Percentiles rank a stretch among this genome's conserved stretches.
Evolutionary conservation across 2,113 vertebrate genomes (phyloP).

Genomic region (Stercorarius parasiticus): DNA sequence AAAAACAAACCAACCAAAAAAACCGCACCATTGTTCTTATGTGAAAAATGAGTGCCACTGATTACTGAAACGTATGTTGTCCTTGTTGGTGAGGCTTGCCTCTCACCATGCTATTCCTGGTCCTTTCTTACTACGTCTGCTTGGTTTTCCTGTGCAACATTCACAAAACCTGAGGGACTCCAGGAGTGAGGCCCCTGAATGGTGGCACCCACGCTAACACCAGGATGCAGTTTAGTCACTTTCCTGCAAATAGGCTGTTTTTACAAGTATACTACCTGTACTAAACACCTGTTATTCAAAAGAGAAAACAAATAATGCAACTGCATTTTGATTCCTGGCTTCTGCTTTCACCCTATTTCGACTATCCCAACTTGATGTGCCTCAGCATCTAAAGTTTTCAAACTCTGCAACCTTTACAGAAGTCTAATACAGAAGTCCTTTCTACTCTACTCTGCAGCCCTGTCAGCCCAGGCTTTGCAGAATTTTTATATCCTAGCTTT

Average conservation of each 20-base stretch:
- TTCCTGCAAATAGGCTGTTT: neutral
- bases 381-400: neutral
- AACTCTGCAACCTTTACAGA: neutral
- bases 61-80: neutral
- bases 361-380: neutral
- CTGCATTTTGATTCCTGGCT: neutral
- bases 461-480: neutral
- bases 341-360: neutral
- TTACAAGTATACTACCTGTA: neutral
- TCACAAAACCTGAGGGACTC: neutral
- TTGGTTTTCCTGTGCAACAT: neutral
- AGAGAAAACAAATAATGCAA: neutral
- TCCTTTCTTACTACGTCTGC: neutral
- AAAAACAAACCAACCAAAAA: rapidly evolving
- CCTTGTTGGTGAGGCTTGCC: neutral
- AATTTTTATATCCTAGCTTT: neutral
- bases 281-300: neutral
- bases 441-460: neutral
- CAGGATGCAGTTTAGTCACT: neutral
- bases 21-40: rapidly evolving
- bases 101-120: neutral
- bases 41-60: neutral
- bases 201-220: neutral
- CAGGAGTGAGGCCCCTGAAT: rapidly evolving
- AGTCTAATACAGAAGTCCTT: neutral